phyloP scores from a whole-genome alignment of 1,140 invertebrate species.

The Augochlora pura region DNA sequence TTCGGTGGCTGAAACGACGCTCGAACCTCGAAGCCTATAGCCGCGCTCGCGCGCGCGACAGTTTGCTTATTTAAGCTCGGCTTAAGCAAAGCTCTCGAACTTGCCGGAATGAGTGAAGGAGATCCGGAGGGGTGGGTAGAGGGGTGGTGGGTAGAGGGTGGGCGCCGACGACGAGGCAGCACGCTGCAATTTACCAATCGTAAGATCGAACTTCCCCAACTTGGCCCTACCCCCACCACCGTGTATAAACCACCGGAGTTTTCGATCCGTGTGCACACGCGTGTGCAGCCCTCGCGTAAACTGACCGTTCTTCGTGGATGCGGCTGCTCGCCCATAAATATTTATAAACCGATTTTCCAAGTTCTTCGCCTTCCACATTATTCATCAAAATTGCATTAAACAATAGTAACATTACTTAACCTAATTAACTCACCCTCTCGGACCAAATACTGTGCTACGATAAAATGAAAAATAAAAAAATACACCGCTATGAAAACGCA shows the following conservation, averaged over 20 bases:
- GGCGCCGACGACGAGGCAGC: too few relatives aligned
- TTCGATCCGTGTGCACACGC: background rate
- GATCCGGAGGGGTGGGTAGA: background rate
- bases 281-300: conserved; percentile 10
- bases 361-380: too few relatives aligned
- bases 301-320: conserved; percentile 5
- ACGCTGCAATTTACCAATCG: conserved; percentile 35
- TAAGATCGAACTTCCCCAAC: conserved; percentile 54
- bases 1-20: conserved; percentile 41
- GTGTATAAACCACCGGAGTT: conserved; percentile 6
- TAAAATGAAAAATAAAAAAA: too few relatives aligned
- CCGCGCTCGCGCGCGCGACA: conserved; percentile 54
- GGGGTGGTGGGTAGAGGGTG: too few relatives aligned
- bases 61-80: conserved; percentile 69
- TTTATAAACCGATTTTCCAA: too few relatives aligned
- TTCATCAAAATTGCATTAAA: too few relatives aligned
- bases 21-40: conserved; percentile 26
- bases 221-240: background rate
- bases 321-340: background rate
- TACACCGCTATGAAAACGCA: too few relatives aligned
- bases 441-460: too few relatives aligned
- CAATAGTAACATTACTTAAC: too few relatives aligned
- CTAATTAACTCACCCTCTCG: too few relatives aligned
- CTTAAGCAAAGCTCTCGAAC: conserved; percentile 64
- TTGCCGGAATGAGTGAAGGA: conserved; percentile 36